These are phyloP conservation scores for Homalodisca vitripennis DNA, from an alignment of 1,140 invertebrate genomes.

Conservation along the genomic window DNA sequence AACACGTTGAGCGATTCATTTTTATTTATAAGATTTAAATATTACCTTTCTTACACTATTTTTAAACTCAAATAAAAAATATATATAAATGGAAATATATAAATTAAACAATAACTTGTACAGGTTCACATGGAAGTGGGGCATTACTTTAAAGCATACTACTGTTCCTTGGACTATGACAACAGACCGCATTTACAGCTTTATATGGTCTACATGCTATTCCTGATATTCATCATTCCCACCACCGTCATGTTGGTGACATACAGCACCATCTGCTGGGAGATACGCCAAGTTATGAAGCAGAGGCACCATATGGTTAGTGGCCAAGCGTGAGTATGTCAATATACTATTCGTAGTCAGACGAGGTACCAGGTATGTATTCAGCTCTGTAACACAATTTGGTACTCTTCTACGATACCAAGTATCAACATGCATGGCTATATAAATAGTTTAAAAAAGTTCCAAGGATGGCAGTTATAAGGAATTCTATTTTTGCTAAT, in stretches of 20 bases:
- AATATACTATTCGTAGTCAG: neutral
- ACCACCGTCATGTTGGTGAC: conserved; percentile 63
- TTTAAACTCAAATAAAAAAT: too few species aligned
- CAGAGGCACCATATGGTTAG: conserved; percentile 57
- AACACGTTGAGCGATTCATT: too few species aligned
- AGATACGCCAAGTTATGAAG: conserved; percentile 62
- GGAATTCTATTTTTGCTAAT: too few species aligned
- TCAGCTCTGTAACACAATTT: neutral
- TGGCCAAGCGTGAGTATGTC: conserved; percentile 50
- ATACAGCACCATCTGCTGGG: conserved; percentile 64
- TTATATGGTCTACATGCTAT: conserved; percentile 67
- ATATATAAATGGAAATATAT: too few species aligned
- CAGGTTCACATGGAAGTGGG: conserved; percentile 52
- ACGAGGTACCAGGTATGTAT: neutral
- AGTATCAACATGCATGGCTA: too few species aligned
- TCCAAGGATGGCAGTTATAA: too few species aligned
- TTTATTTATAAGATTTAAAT: too few species aligned
- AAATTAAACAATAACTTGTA: too few species aligned
- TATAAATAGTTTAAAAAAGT: too few species aligned
- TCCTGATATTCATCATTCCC: conserved; percentile 62
- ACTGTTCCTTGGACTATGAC: conserved; percentile 61
- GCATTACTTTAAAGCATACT: conserved; percentile 50
- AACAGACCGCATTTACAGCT: conserved; percentile 52
- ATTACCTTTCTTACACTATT: too few species aligned
- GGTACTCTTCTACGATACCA: neutral